Percentiles rank a stretch among this genome's conserved stretches.
phyloP scores from a whole-genome alignment of 2,888 invertebrate genomes.

The Stenchaetothrips biformis region DNA sequence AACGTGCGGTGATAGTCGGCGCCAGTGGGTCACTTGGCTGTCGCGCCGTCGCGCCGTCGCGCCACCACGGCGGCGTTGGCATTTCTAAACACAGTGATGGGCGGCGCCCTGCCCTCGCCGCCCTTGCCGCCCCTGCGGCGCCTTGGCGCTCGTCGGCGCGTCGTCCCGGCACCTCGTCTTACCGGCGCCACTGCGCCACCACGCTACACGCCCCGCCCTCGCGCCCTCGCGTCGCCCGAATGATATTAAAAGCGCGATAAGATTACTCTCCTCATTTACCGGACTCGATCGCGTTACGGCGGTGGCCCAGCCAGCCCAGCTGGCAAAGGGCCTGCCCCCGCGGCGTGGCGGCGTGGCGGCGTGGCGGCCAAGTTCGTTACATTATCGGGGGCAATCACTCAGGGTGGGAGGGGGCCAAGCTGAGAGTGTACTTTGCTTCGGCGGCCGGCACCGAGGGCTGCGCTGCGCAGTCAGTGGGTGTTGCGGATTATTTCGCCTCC shows the following conservation, averaged over 20 bases:
- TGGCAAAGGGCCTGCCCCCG: too few relatives aligned
- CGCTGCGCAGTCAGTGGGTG: too few relatives aligned
- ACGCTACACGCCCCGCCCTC: neutral
- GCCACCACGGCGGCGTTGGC: neutral
- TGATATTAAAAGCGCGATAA: slow-evolving; percentile 16
- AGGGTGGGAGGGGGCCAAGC: too few relatives aligned
- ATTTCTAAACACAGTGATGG: neutral
- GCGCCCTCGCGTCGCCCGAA: neutral
- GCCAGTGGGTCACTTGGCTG: neutral
- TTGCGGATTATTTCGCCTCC: too few relatives aligned
- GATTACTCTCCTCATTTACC: neutral
- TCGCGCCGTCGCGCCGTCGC: neutral
- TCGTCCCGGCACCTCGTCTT: neutral
- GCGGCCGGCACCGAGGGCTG: too few relatives aligned
- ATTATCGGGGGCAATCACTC: too few relatives aligned
- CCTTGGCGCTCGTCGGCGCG: slow-evolving; percentile 26
- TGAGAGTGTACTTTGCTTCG: too few relatives aligned
- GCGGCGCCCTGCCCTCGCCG: neutral
- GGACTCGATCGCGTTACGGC: slow-evolving; percentile 20
- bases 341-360: too few relatives aligned
- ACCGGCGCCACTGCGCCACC: neutral
- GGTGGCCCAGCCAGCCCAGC: slow-evolving; percentile 28
- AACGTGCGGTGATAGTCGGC: neutral
- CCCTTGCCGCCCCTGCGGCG: neutral
- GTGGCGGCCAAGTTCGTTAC: too few relatives aligned